Evolutionary conservation across 2,113 vertebrate species (phyloP), one percentile per base, ranked within the genome.

Genomic region (Sebastes fasciatus): DNA sequence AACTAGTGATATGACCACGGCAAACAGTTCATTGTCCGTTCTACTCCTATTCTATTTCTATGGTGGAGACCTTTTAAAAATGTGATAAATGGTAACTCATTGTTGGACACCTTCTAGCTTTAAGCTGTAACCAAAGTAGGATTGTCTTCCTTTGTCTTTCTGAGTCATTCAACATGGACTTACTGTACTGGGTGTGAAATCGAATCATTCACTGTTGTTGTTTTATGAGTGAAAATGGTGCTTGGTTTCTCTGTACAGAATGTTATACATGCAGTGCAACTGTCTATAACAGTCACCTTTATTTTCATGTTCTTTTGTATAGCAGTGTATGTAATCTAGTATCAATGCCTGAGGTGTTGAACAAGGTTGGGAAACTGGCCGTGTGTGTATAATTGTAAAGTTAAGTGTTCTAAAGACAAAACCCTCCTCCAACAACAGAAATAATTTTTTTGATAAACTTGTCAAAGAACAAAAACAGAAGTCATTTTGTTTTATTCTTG

Each of bases 361-460:
- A 76, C 82, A 80, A 57, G 67, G 16, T 71, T 49, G 65, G 81
- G 66, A 58, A 78, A 82, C 19, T 83, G 73, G 66, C 45, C 64
- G 12, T 82, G 48, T 88, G 82, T 89, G 82, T 86, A 63, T 70
- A 85, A 82, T 26, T 92, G 89, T 85, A 76, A 88, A 90, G 71
- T 80, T 72, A 85, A 84, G 69, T 92, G 86, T 90, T 83, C 77
- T 54, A 19, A 74, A 79, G 69, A 84, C 46, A 13, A 82, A 85
- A 62, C 34, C 40, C 60, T 46, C 40, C 58, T 43, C 11, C 55
- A 77, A 49, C 49, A 63, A 55, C 62, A 87, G 71, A 86, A 89
- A 72, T 83, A 21, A 51, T 79, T 88, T 91, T 89, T 89, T 91
- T 90, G 81, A 93, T 92, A 91, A 94, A 94, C 77, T 85, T 89